Conservation (phyloP, 2,113 vertebrate species). For the Atrichornis clamosus region DNA sequence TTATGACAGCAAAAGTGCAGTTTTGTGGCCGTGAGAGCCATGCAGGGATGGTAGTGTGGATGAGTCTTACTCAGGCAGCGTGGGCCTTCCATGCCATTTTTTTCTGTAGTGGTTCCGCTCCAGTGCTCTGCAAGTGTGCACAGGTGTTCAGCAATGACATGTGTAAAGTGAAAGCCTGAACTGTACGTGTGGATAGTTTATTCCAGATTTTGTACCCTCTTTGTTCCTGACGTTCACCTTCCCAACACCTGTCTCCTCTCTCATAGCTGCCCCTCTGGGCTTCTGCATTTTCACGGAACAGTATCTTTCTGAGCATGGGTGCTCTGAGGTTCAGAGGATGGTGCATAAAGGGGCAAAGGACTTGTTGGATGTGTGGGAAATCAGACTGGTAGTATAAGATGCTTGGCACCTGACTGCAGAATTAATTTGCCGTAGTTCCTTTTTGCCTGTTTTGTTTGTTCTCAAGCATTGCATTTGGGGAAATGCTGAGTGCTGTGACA, state of each 20-base stretch:
- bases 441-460: background rate
- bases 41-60: rapidly evolving
- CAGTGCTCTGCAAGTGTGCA: background rate
- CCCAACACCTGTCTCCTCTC: rapidly evolving
- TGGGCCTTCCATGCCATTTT: rapidly evolving
- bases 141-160: rapidly evolving
- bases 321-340: background rate
- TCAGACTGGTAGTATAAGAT: background rate
- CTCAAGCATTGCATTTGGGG: background rate
- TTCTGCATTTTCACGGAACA: background rate
- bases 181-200: rapidly evolving
- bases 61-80: rapidly evolving
- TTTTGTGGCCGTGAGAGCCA: rapidly evolving
- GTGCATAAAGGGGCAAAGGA: background rate
- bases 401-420: background rate
- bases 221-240: rapidly evolving
- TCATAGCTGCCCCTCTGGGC: rapidly evolving
- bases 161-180: rapidly evolving
- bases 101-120: background rate
- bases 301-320: rapidly evolving
- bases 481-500: background rate
- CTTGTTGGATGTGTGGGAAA: background rate
- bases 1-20: rapidly evolving
- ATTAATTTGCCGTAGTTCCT: background rate
- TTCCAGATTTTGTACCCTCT: background rate